Evolutionary conservation across 2,797 vertebrate species (phyloP).

Genomic region (Sebastes diploproa): DNA sequence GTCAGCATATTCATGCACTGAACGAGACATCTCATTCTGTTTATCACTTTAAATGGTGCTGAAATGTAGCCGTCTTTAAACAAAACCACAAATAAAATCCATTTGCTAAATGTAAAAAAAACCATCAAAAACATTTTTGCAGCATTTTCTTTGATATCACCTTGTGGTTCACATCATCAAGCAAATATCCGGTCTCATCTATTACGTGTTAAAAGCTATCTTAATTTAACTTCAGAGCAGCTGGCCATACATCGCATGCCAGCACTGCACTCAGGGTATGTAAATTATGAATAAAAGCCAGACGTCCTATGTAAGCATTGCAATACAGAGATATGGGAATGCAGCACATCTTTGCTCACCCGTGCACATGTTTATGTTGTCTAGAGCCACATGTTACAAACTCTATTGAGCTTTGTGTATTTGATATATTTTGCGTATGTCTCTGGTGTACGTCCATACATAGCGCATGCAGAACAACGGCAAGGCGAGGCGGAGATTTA

Average conservation of each 20-base stretch:
- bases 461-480: conserved; percentile 34
- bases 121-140: neutral
- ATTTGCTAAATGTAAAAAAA: neutral
- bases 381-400: conserved; percentile 26
- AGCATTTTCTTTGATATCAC: conserved; percentile 24
- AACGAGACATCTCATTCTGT: neutral
- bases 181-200: neutral
- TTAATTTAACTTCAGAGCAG: conserved; percentile 46
- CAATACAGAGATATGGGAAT: conserved; percentile 3
- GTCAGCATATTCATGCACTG: neutral
- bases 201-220: conserved; percentile 35
- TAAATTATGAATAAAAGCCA: conserved; percentile 61
- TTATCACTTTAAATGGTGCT: neutral
- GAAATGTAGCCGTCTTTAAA: neutral
- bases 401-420: conserved; percentile 18
- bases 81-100: conserved; percentile 1
- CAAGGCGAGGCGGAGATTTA: conserved; percentile 68
- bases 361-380: conserved; percentile 8
- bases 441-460: conserved; percentile 22
- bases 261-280: conserved; percentile 45
- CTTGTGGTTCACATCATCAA: neutral
- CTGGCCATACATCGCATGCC: conserved; percentile 54
- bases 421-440: conserved; percentile 34
- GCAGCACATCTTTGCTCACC: neutral
- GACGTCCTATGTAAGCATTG: conserved; percentile 17